Evolutionary conservation across 2,113 vertebrate species (phyloP).

Genomic region (Pelecanus crispus): DNA sequence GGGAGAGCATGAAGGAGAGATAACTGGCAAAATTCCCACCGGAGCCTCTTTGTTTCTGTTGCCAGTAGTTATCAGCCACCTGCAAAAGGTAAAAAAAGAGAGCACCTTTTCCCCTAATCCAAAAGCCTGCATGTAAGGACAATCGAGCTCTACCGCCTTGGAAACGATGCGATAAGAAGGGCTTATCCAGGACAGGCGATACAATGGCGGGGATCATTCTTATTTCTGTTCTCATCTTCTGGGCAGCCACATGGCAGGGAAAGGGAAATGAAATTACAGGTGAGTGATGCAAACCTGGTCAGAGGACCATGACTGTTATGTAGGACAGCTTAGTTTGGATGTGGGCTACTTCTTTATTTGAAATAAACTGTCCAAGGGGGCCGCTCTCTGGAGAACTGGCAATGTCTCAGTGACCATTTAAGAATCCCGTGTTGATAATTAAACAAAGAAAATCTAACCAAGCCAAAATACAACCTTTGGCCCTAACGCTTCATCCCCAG

Average conservation of each 20-base stretch:
- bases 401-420: not conserved
- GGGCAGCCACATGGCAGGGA: not conserved
- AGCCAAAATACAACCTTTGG: not conserved
- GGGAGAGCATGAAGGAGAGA: not conserved
- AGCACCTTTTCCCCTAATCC: not conserved
- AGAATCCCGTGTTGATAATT: not conserved
- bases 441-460: not conserved
- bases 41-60: conserved; percentile 33
- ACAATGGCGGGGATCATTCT: not conserved
- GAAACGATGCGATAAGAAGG: not conserved
- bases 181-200: not conserved
- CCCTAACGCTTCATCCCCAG: not conserved
- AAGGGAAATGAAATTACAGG: conserved; percentile 45
- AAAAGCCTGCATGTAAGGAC: not conserved
- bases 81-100: not conserved
- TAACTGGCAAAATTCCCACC: not conserved
- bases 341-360: not conserved
- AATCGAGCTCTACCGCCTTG: not conserved
- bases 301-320: not conserved
- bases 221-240: conserved; percentile 9
- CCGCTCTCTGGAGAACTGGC: not conserved
- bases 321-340: not conserved
- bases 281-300: not conserved
- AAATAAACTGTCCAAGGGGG: not conserved
- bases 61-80: not conserved